A percentile compares a stretch with the other conserved stretches of the same genome.
Evolutionary conservation across 2,797 vertebrate species (phyloP).

Genomic region (Melanotaenia parkinsoni): DNA sequence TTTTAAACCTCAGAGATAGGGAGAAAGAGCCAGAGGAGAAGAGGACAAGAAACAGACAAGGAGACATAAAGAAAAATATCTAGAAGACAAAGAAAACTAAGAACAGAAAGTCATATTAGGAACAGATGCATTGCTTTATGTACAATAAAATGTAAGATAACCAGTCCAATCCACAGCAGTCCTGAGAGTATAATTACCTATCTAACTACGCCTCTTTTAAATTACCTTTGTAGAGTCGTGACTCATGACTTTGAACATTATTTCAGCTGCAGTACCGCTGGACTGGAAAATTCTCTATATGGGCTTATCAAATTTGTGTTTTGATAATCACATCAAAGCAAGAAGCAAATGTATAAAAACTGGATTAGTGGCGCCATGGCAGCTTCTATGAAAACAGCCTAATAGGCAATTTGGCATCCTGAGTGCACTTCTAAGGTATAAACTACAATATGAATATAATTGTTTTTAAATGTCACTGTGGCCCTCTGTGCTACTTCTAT

Average conservation of each 20-base stretch:
- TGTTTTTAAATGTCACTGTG: slow-evolving; percentile 42
- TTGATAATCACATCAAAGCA: slow-evolving; percentile 71
- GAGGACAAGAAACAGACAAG: slow-evolving; percentile 15
- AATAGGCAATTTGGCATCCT: slow-evolving; percentile 57
- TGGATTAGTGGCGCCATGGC: slow-evolving; percentile 67
- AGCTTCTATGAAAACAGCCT: slow-evolving; percentile 58
- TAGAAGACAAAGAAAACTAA: slow-evolving; percentile 6
- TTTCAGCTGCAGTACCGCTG: slow-evolving; percentile 16
- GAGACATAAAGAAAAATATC: slow-evolving; percentile 10
- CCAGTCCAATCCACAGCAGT: slow-evolving; percentile 7
- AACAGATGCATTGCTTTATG: slow-evolving; percentile 24
- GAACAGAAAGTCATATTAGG: slow-evolving; percentile 33
- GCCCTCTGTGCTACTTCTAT: slow-evolving; percentile 15
- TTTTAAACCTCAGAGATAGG: slow-evolving; percentile 68
- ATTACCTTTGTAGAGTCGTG: slow-evolving; percentile 30
- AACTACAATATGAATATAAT: slow-evolving; percentile 36
- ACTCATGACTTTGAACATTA: slow-evolving; percentile 22
- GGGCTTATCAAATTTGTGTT: slow-evolving; percentile 64
- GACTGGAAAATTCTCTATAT: slow-evolving; percentile 43
- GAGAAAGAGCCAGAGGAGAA: slow-evolving; percentile 11
- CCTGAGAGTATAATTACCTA: slow-evolving; percentile 11
- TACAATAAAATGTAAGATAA: slow-evolving; percentile 16
- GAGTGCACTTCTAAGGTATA: slow-evolving; percentile 48
- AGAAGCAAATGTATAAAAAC: slow-evolving; percentile 58
- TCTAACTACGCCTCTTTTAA: slow-evolving; percentile 42